These are phyloP conservation scores for Diabrotica balteata DNA, from an alignment of 2,888 invertebrate species.

Conservation along the genomic window DNA sequence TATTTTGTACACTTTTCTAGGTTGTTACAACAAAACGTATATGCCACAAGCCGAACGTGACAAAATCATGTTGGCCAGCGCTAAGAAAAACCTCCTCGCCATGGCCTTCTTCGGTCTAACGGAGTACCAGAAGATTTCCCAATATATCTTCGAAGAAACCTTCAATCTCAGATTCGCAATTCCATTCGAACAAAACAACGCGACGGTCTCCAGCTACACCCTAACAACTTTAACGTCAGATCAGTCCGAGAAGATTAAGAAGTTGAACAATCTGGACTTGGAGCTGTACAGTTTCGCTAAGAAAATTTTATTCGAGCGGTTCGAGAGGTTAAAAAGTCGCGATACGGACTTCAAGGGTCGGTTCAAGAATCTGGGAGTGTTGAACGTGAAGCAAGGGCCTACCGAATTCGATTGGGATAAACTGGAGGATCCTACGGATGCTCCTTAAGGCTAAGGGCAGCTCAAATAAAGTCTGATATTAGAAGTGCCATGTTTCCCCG, in stretches of 20 bases:
- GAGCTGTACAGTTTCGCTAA: conserved; percentile 94
- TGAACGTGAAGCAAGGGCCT: conserved; percentile 75
- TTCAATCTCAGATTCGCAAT: conserved; percentile 90
- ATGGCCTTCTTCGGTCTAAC: conserved; percentile 98
- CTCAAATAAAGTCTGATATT: conserved; percentile 28
- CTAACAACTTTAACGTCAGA: conserved; percentile 77
- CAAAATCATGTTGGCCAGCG: conserved; percentile 89
- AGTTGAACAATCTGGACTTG: conserved; percentile 87
- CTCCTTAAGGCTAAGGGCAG: conserved; percentile 17
- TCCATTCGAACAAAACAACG: conserved; percentile 91
- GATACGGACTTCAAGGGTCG: conserved; percentile 80
- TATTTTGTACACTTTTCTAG: conserved; percentile 21
- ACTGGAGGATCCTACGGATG: conserved; percentile 68
- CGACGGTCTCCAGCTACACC: conserved; percentile 85
- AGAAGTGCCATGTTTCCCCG: conserved; percentile 27
- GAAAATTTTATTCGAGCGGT: conserved; percentile 84
- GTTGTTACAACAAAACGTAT: conserved; percentile 90
- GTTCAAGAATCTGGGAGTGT: conserved; percentile 84
- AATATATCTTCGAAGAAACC: conserved; percentile 93
- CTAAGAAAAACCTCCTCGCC: conserved; percentile 90
- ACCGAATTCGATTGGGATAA: conserved; percentile 92
- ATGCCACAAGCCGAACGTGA: conserved; percentile 79
- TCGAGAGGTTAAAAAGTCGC: conserved; percentile 79
- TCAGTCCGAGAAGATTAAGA: conserved; percentile 78
- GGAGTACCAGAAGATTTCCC: conserved; percentile 90